phyloP scores from a whole-genome alignment of 2,113 vertebrate genomes.

The Martes martes region DNA sequence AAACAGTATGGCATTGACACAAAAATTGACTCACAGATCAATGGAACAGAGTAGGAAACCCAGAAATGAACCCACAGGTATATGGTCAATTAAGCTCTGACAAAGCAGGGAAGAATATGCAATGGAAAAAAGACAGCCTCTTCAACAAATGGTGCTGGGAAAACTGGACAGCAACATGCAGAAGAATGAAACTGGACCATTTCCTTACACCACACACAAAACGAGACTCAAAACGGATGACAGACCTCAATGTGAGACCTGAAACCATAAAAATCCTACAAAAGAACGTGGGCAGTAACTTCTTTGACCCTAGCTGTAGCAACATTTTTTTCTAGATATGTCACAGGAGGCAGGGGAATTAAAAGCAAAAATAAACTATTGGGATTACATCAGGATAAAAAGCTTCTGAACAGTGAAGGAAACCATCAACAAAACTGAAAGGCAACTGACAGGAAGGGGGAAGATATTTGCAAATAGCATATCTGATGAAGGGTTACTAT shows the following conservation, averaged over 20 bases:
- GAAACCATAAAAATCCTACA: neutral
- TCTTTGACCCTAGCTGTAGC: neutral
- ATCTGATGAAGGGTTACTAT: neutral
- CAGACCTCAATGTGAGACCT: neutral
- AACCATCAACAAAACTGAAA: neutral
- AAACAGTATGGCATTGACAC: neutral
- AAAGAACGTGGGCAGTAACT: neutral
- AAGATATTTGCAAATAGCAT: neutral
- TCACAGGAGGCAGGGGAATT: neutral
- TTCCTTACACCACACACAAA: neutral
- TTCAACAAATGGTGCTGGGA: neutral
- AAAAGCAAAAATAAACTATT: neutral
- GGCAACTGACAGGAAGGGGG: neutral
- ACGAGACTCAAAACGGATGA: neutral
- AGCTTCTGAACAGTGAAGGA: neutral
- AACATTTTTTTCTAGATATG: neutral
- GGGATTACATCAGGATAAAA: neutral
- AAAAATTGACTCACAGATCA: neutral
- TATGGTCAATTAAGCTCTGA: neutral
- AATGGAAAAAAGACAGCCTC: too few species aligned
- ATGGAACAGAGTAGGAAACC: neutral
- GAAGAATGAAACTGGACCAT: neutral
- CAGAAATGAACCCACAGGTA: neutral
- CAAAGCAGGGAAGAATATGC: neutral
- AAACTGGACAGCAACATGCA: neutral